Evolutionary conservation across 2,797 vertebrate species (phyloP), one percentile per base, ranked within the genome.

Genomic region (Acipenser ruthenus): DNA sequence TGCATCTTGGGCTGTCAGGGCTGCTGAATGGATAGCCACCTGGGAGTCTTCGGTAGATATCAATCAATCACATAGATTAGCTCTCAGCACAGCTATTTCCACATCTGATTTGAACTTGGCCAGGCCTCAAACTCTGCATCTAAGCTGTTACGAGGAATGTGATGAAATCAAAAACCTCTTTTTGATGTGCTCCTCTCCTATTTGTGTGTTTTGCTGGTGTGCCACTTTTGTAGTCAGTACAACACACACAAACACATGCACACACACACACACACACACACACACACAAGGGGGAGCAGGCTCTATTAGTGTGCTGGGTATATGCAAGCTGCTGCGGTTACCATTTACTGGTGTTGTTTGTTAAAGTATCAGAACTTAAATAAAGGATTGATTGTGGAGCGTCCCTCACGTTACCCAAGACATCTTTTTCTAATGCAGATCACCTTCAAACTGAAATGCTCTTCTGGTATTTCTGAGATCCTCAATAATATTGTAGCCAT

Each of bases 261-360:
- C 18, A 18, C 18, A 18, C 18, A 18, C 18, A 11, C 55, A 13
- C 55, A 1, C 52, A 8, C 49, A 15, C 64, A 49, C 37, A 51
- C 58, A 66, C 67, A 62, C 69, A 65, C 80, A 83, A 77, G 78
- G 78, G 77, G 82, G 68, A 2, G 55, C 37, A 72, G 75, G 76
- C 73, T 78, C 4, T 37, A 37, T 37, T 37, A 37, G 5, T 37
- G 5, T 37, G 37, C 37, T 37, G 4, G 4, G 37, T 37, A 37
- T 37, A 37, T 37, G 5, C 37, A 37, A 37, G 37, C 37, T 37
- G 37, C 37, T 37, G 37, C 5, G 4, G 37, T 37, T 37, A 37
- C 37, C 37, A 0, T 37, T 37, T 37, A 37, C 37, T 37, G 37
- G 37, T 37, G 37, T 37, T 37, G 37, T 37, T 37, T 37, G 37